phyloP scores from a whole-genome alignment of 2,888 invertebrate species.

The Scaptomyza cyrtandrae region DNA sequence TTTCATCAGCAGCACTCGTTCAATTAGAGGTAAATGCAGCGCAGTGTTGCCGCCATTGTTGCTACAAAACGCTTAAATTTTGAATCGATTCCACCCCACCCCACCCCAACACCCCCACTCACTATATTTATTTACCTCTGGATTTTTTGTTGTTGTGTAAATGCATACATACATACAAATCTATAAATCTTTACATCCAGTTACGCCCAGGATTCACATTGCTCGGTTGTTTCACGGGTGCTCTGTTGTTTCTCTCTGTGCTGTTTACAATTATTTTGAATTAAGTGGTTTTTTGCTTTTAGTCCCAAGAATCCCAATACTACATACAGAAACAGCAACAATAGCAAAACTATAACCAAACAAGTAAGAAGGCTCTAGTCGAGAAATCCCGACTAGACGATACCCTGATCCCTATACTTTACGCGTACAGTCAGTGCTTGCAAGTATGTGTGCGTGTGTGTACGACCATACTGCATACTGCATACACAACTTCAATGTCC shows the following conservation, averaged over 20 bases:
- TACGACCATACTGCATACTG: no score
- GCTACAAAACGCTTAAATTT: conserved; percentile 17
- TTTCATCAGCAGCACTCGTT: conserved; percentile 73
- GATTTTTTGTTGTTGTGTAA: conserved; percentile 18
- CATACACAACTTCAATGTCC: no score
- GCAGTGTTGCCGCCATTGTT: conserved; percentile 47
- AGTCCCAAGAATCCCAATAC: not conserved
- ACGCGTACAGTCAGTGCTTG: no score
- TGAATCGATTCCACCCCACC: conserved; percentile 11
- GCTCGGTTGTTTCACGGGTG: conserved; percentile 22
- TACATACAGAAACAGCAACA: not conserved
- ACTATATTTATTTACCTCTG: conserved; percentile 57
- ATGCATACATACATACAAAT: conserved; percentile 6
- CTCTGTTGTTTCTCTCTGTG: conserved; percentile 43
- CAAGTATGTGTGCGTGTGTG: no score
- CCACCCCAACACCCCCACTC: not conserved
- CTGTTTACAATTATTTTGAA: conserved; percentile 70
- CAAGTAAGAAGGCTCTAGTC: no score
- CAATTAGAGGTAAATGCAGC: conserved; percentile 67
- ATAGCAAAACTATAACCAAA: not conserved
- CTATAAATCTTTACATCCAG: conserved; percentile 69
- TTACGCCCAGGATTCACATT: conserved; percentile 62
- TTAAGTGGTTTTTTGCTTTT: conserved; percentile 54
- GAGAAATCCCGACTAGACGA: no score
- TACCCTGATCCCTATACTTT: no score